Evolutionary conservation across 2,888 invertebrate genomes (phyloP), one percentile per base, ranked within the genome.

Genomic region (Ectemnius lituratus): DNA sequence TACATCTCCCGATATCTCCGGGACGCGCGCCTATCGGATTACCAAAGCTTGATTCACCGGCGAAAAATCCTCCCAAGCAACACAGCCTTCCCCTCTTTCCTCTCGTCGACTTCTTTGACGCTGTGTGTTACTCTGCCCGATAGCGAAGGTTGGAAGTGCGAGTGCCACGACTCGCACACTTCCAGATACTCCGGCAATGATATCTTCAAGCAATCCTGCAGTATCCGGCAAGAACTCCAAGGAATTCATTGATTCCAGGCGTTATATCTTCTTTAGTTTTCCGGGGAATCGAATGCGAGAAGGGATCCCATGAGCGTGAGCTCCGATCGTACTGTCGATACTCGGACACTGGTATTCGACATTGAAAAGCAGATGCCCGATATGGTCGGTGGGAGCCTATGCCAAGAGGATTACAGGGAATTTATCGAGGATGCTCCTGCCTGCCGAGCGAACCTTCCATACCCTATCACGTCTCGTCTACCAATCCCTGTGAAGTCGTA

Each of bases 361-460:
- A 56, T 20, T 57, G 58, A 77, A 72, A 77, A 72, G 66, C 65
- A 60, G 78, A 76, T 68, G 76, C 47, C 45, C 65, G 76, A 74
- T 70, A 70, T 37, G 70, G 57, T 64, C 60, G 59, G 73, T 8
- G 67, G 62, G 60, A 46, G 47, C 37, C 45, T 28, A 28, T 62
- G 74, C 57, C 73, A 73, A 67, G 73, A 70, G 78, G 79, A 78
- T 79, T 76, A 71, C 76, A 49, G 18, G 73, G 79, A 79, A 79
- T 79, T 78, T 74, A 71, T 79, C 78, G 78, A 64, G 68, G 73
- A 62, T 73, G 70, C 75, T 73, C 58, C 66, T 64, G 63, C 58
- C 58, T 75, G 63, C 69, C 67, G 8, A 56, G 46, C 67, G 37
- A 37, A 4, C 37, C 37, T 37, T 37, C 37, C 37, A 37, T 37